A percentile compares a stretch with the other conserved stretches of the same genome.
Evolutionary conservation across 2,888 invertebrate species (phyloP).

Genomic region (Helicoverpa assulta): DNA sequence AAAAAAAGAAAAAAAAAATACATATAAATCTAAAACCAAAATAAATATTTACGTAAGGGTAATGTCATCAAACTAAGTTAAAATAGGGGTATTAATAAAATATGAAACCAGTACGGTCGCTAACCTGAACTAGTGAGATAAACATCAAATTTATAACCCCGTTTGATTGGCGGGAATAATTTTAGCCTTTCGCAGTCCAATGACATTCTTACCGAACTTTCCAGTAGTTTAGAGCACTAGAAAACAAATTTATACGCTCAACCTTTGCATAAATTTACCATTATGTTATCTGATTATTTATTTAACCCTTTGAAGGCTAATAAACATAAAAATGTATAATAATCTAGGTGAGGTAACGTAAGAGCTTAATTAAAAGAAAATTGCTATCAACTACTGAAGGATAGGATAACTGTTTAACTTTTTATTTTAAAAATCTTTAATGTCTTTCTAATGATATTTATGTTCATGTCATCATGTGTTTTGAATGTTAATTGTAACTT

Average conservation of each 20-base stretch:
- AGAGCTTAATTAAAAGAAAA: neutral
- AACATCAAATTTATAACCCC: constrained; percentile 95
- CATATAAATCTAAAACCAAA: constrained; percentile 45
- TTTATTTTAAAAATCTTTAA: too few relatives aligned
- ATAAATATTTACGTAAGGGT: constrained; percentile 37
- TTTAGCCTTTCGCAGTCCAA: constrained; percentile 94
- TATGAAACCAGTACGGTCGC: constrained; percentile 66
- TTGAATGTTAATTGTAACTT: too few relatives aligned
- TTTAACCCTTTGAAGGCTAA: constrained; percentile 30
- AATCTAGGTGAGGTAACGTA: neutral
- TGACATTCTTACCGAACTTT: constrained; percentile 93
- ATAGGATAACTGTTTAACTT: neutral
- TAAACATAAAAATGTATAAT: neutral
- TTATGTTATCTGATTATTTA: neutral
- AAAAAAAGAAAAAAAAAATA: constrained; percentile 13
- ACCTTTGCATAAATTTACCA: constrained; percentile 68
- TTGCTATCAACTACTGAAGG: neutral
- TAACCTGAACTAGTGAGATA: constrained; percentile 97
- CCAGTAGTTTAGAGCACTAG: constrained; percentile 93
- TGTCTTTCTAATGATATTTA: too few relatives aligned
- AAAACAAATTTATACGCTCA: constrained; percentile 85
- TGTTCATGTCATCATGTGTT: too few relatives aligned
- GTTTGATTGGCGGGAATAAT: constrained; percentile 95
- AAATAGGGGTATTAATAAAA: constrained; percentile 49
- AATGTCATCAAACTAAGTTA: constrained; percentile 58